Percentiles rank a stretch among this genome's conserved stretches.
Conservation (phyloP, 2,888 invertebrate genomes). For the Drosophila formosana region DNA sequence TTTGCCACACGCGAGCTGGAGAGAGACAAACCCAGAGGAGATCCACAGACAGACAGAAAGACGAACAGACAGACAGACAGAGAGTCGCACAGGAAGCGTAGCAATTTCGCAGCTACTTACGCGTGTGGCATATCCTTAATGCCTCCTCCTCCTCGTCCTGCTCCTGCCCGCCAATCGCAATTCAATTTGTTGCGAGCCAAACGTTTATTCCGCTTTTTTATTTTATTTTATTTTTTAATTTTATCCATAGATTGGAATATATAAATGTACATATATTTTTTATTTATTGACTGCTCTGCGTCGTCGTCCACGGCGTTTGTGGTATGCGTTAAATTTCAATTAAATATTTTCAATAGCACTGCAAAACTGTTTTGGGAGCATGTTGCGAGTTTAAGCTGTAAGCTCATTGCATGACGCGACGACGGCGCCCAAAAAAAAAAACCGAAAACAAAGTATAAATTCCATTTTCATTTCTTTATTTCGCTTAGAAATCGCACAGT, state of each 20-base stretch:
- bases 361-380: constrained; percentile 24
- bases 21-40: constrained; percentile 21
- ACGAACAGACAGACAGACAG: constrained; percentile 13
- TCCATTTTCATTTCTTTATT: constrained; percentile 48
- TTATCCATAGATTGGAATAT: constrained; percentile 35
- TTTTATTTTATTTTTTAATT: constrained; percentile 43
- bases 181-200: constrained; percentile 72
- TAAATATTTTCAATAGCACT: constrained; percentile 80
- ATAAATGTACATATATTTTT: constrained; percentile 43
- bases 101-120: constrained; percentile 76
- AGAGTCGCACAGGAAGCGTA: constrained; percentile 52
- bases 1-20: constrained; percentile 55
- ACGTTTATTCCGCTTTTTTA: constrained; percentile 38
- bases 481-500: constrained; percentile 60
- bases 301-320: constrained; percentile 21
- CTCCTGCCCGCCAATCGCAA: constrained; percentile 48
- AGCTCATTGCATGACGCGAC: constrained; percentile 47
- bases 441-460: constrained; percentile 28
- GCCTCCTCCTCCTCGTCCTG: too few species aligned
- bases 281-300: constrained; percentile 70
- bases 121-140: constrained; percentile 51
- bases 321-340: constrained; percentile 79
- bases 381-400: constrained; percentile 8
- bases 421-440: constrained; percentile 5
- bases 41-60: constrained; percentile 20